Evolutionary conservation across 2,113 vertebrate species (phyloP).

Genomic region (Entelurus aequoreus): DNA sequence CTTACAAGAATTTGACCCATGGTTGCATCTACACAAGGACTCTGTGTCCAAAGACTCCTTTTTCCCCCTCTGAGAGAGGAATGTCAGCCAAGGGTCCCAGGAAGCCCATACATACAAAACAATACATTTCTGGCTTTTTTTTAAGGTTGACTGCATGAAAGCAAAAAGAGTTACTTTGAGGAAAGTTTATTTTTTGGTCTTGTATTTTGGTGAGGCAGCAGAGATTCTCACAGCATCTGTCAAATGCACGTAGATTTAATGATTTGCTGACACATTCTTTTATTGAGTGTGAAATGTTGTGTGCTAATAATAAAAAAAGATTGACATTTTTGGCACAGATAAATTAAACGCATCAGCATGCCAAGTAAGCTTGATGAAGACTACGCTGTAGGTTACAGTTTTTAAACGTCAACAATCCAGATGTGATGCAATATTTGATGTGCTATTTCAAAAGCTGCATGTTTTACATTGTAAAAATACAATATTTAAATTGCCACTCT

Average conservation of each 20-base stretch:
- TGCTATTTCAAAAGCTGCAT: no score
- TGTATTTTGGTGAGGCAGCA: background rate
- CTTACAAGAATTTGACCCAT: background rate
- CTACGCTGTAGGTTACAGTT: no score
- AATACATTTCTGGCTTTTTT: no score
- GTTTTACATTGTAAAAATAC: no score
- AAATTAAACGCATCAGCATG: background rate
- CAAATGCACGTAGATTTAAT: background rate
- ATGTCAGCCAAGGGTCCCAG: background rate
- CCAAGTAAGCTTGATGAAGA: background rate
- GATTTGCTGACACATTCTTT: background rate
- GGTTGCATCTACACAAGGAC: background rate
- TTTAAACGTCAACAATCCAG: no score
- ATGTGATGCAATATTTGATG: no score
- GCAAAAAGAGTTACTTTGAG: background rate
- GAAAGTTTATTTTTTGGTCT: background rate
- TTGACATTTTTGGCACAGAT: background rate
- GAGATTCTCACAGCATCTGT: background rate
- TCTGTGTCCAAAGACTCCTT: background rate
- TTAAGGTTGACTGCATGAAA: background rate
- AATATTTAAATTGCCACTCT: no score
- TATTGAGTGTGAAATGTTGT: slow-evolving; percentile 7
- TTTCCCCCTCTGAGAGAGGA: background rate
- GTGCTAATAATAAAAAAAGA: background rate
- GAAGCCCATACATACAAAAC: background rate